Evolutionary conservation across 2,797 vertebrate genomes (phyloP).

Genomic region (Acomys russatus): DNA sequence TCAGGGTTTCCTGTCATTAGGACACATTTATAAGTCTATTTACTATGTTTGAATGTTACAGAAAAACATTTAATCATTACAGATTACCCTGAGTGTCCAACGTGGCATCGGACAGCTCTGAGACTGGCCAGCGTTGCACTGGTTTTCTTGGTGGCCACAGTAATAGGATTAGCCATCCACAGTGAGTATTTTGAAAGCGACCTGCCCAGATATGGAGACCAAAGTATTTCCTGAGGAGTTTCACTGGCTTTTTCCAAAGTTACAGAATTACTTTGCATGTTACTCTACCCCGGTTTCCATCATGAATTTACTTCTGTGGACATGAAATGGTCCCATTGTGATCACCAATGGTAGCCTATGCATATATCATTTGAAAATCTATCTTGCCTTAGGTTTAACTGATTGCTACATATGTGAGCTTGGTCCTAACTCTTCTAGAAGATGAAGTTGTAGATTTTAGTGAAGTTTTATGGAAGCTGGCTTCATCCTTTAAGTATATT

Average conservation of each 20-base stretch:
- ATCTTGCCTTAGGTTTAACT: neutral
- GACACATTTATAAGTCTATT: neutral
- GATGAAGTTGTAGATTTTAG: slow-evolving; percentile 27
- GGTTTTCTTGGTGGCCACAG: neutral
- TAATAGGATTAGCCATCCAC: slow-evolving; percentile 37
- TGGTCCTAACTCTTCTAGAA: neutral
- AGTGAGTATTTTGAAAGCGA: slow-evolving; percentile 32
- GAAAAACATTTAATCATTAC: slow-evolving; percentile 46
- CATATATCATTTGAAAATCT: neutral
- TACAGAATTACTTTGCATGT: neutral
- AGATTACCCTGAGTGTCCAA: slow-evolving; percentile 62
- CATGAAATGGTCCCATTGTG: neutral
- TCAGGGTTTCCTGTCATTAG: neutral
- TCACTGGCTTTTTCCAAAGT: neutral
- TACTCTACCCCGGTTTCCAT: neutral
- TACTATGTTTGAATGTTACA: neutral
- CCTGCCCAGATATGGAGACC: neutral
- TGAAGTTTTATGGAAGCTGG: neutral
- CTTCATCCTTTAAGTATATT: neutral
- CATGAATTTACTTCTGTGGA: neutral
- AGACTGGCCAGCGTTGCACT: neutral
- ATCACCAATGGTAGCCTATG: neutral
- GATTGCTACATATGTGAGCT: neutral
- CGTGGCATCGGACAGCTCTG: slow-evolving; percentile 58
- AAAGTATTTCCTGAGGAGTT: neutral